These are phyloP conservation scores for Propithecus deckenii DNA, from an alignment of 2,797 vertebrate genomes.

Conservation along the genomic window DNA sequence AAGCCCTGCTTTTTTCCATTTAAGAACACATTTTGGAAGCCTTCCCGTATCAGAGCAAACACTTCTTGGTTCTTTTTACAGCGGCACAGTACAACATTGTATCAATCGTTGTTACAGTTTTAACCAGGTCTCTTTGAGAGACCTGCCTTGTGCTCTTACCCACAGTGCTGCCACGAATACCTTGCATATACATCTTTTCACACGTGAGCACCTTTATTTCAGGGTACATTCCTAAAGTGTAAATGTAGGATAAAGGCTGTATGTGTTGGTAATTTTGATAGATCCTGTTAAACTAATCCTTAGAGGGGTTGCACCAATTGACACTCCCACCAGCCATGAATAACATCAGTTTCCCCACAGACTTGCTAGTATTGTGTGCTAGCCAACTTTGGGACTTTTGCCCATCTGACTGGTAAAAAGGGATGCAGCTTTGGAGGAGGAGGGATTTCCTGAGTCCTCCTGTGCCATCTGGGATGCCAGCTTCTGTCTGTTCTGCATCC, in stretches of 20 bases:
- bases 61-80: not conserved
- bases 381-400: not conserved
- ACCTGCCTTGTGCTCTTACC: not conserved
- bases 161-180: not conserved
- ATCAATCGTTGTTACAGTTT: not conserved
- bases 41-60: not conserved
- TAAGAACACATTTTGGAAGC: slow-evolving; percentile 15
- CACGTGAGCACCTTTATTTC: not conserved
- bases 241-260: not conserved
- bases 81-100: not conserved
- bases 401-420: not conserved
- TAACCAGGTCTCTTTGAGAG: not conserved
- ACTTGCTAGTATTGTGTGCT: not conserved
- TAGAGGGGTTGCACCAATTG: not conserved
- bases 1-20: not conserved
- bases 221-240: not conserved
- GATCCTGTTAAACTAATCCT: not conserved
- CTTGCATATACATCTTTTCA: not conserved
- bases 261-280: not conserved
- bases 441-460: not conserved
- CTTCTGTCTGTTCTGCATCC: not conserved
- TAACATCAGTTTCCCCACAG: not conserved
- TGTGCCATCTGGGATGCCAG: not conserved
- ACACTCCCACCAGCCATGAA: not conserved
- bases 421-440: not conserved